phyloP scores from a whole-genome alignment of 2,888 invertebrate genomes.

The Tinea trinotella region DNA sequence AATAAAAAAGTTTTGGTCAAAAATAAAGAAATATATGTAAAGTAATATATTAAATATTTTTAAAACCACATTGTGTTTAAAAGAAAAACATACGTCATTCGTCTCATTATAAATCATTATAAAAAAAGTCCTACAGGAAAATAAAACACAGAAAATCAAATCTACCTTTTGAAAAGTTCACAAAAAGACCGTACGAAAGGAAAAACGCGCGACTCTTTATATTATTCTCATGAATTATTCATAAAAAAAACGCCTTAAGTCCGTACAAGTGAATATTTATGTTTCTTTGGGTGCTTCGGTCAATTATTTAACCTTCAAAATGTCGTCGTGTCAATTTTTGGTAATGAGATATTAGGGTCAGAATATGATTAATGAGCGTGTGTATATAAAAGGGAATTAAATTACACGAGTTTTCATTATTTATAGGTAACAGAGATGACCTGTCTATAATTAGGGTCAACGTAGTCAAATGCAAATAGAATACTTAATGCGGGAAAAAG shows the following conservation, averaged over 20 bases:
- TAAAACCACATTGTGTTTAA: too few species aligned
- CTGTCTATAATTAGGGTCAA: neutral
- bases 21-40: too few species aligned
- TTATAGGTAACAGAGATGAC: neutral
- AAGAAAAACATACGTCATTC: constrained; percentile 1
- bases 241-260: constrained; percentile 4
- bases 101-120: too few species aligned
- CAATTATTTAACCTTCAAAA: constrained; percentile 7
- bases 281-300: constrained; percentile 10
- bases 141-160: neutral
- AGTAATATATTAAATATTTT: too few species aligned
- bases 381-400: neutral
- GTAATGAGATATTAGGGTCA: neutral
- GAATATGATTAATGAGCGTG: neutral
- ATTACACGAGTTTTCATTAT: neutral
- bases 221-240: constrained; percentile 16
- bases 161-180: constrained; percentile 3
- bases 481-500: neutral
- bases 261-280: constrained; percentile 9
- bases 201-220: constrained; percentile 11
- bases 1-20: too few species aligned
- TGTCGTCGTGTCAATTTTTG: neutral
- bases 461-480: too few species aligned
- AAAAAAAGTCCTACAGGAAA: neutral
- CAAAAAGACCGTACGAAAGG: constrained; percentile 2